These are phyloP conservation scores for Pagrus major DNA, from an alignment of 2,113 vertebrate genomes.

Conservation along the genomic window DNA sequence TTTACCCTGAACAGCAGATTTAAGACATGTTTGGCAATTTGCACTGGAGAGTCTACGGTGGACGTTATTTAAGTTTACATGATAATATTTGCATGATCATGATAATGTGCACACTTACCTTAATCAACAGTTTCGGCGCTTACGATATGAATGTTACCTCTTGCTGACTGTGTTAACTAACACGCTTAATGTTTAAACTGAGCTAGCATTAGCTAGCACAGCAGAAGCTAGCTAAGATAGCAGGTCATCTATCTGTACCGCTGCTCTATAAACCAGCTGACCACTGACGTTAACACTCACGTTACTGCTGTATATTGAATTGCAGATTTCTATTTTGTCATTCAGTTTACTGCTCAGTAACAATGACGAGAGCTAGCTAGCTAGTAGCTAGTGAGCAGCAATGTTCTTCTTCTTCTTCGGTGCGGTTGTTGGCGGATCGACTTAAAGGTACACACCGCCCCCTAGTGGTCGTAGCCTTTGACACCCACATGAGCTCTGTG, in stretches of 20 bases:
- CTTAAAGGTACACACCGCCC: no score
- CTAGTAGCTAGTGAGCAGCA: no score
- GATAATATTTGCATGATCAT: background rate
- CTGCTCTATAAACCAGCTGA: background rate
- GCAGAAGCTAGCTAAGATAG: background rate
- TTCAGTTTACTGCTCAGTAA: no score
- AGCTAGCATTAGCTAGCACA: background rate
- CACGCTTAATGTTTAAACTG: background rate
- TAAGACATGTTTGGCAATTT: background rate
- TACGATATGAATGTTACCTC: background rate
- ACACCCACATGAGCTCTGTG: no score
- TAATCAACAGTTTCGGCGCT: background rate
- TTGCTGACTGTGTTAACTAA: background rate
- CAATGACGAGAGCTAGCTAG: no score
- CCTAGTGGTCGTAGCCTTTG: no score
- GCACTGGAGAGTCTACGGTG: background rate
- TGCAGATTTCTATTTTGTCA: background rate
- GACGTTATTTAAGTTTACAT: background rate
- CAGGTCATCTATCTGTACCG: background rate
- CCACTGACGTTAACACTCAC: background rate
- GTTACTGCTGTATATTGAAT: background rate
- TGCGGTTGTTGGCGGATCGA: no score
- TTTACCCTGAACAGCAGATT: background rate
- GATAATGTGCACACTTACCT: background rate
- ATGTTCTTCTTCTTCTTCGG: no score